phyloP scores from a whole-genome alignment of 2,888 invertebrate genomes.

The Plebejus argus region DNA sequence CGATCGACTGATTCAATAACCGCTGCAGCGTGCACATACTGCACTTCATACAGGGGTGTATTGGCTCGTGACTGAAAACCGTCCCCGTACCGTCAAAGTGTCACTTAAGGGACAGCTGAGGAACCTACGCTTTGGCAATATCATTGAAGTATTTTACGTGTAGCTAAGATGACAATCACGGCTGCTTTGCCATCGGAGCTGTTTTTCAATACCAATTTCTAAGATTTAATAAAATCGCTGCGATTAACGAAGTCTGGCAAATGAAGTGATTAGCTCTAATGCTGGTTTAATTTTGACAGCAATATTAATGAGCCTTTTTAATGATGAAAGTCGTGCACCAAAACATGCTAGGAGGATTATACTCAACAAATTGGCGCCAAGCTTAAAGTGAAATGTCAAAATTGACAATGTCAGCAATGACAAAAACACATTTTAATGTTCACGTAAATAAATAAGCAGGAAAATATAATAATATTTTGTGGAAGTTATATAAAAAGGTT shows the following conservation, averaged over 20 bases:
- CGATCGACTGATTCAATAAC: slow-evolving; percentile 47
- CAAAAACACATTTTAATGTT: background rate
- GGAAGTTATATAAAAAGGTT: too few relatives aligned
- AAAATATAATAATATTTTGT: too few relatives aligned
- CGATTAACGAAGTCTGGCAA: too few relatives aligned
- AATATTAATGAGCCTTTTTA: too few relatives aligned
- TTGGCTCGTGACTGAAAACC: background rate
- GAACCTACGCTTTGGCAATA: background rate
- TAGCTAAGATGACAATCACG: too few relatives aligned
- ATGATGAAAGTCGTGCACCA: background rate
- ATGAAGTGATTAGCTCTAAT: too few relatives aligned
- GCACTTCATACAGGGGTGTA: background rate
- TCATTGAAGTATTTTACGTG: too few relatives aligned
- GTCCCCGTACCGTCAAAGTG: background rate
- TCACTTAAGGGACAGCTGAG: background rate
- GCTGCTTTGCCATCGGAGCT: too few relatives aligned
- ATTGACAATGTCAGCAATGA: background rate
- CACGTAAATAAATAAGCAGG: too few relatives aligned
- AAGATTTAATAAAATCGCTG: background rate
- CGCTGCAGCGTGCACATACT: slow-evolving; percentile 19
- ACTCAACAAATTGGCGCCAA: background rate
- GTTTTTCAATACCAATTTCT: too few relatives aligned
- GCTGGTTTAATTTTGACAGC: too few relatives aligned
- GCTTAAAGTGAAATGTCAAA: background rate
- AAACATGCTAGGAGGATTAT: background rate